Conservation (phyloP, 2,797 vertebrate genomes). For the Galagoides demidoff region DNA sequence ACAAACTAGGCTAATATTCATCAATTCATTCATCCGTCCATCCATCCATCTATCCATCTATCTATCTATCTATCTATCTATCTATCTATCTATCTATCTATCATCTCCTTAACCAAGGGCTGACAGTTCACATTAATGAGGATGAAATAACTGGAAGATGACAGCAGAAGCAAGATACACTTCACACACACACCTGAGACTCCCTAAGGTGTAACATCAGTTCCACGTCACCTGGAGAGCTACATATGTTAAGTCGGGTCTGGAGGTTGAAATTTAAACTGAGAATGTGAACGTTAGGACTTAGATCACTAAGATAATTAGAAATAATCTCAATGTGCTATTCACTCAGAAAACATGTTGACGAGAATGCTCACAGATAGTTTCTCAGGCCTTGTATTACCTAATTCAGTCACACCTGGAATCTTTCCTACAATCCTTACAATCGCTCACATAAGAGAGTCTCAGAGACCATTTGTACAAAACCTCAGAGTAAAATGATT, state of each 20-base stretch:
- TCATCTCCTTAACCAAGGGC: background rate
- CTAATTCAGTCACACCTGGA: background rate
- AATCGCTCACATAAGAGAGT: rapidly evolving
- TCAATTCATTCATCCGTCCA: background rate
- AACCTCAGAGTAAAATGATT: background rate
- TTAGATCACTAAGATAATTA: background rate
- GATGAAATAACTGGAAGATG: background rate
- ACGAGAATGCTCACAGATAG: background rate
- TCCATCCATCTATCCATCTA: too few species aligned
- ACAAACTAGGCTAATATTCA: background rate
- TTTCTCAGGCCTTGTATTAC: background rate
- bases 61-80: background rate
- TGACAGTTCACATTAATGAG: background rate
- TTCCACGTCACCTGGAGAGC: background rate
- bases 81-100: background rate
- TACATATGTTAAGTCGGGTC: background rate
- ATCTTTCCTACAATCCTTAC: rapidly evolving
- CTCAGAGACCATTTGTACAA: background rate
- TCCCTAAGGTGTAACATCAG: background rate
- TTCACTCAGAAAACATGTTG: background rate
- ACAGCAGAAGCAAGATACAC: background rate
- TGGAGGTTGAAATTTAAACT: background rate
- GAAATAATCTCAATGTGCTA: background rate
- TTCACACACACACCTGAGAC: background rate
- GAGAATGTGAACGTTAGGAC: background rate